Evolutionary conservation across 2,888 invertebrate genomes (phyloP).

Genomic region (Leuctra nigra): DNA sequence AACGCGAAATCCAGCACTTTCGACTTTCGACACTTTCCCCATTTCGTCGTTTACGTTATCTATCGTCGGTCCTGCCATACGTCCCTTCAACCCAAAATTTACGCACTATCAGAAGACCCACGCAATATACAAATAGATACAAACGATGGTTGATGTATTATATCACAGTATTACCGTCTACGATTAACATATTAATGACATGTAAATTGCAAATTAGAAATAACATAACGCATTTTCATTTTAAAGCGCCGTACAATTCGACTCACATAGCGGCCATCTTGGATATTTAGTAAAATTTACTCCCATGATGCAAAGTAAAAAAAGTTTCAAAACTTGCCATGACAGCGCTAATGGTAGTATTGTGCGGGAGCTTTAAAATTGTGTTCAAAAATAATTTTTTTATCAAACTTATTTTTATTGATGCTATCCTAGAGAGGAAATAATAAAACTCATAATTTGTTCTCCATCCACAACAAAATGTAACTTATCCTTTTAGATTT

Average conservation of each 20-base stretch:
- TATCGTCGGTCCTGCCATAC: constrained; percentile 23
- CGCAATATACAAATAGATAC: constrained; percentile 4
- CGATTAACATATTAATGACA: not conserved
- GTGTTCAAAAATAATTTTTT: too few relatives aligned
- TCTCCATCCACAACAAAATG: too few relatives aligned
- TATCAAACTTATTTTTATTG: too few relatives aligned
- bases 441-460: too few relatives aligned
- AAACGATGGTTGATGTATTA: not conserved
- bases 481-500: too few relatives aligned
- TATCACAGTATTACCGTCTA: not conserved
- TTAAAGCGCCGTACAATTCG: constrained; percentile 38
- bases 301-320: constrained; percentile 26
- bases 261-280: constrained; percentile 41
- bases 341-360: too few relatives aligned
- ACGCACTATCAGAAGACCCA: constrained; percentile 2
- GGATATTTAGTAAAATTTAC: constrained; percentile 32
- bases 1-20: constrained; percentile 21
- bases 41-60: constrained; percentile 26
- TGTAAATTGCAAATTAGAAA: constrained; percentile 4
- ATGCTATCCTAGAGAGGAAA: too few relatives aligned
- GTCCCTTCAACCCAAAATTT: constrained; percentile 19
- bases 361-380: too few relatives aligned
- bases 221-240: constrained; percentile 16
- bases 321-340: too few relatives aligned
- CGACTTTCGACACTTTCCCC: constrained; percentile 23